Evolutionary conservation across 2,797 vertebrate genomes (phyloP).

Genomic region (Gastrophryne carolinensis): DNA sequence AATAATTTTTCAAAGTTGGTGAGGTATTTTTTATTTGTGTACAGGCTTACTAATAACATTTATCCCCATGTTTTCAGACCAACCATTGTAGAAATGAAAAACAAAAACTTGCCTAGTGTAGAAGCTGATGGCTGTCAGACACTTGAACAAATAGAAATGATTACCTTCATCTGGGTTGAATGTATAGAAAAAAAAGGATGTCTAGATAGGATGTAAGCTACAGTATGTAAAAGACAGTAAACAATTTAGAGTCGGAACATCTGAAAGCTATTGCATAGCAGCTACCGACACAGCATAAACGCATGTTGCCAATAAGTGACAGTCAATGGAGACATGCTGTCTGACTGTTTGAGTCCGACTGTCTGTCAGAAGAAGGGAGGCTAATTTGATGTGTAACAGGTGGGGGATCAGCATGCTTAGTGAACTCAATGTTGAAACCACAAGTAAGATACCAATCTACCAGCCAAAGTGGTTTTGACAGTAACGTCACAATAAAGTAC

Average conservation of each 20-base stretch:
- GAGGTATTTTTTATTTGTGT: no score
- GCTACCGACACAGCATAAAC: neutral
- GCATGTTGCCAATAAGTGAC: neutral
- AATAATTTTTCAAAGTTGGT: no score
- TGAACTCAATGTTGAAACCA: neutral
- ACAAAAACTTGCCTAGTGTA: no score
- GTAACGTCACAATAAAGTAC: neutral
- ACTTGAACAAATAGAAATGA: no score
- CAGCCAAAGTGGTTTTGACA: neutral
- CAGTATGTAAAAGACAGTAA: neutral
- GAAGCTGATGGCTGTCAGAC: no score
- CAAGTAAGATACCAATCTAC: constrained; percentile 6
- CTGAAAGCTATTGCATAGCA: neutral
- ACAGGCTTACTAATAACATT: no score
- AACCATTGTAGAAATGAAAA: no score
- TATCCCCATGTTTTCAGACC: no score
- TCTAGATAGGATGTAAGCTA: neutral
- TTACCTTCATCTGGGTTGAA: no score
- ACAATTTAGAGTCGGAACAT: neutral
- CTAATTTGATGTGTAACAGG: constrained; percentile 29
- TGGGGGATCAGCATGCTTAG: constrained; percentile 6
- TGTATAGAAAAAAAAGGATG: neutral
- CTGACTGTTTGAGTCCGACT: constrained; percentile 21
- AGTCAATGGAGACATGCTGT: constrained; percentile 16
- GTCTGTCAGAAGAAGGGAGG: constrained; percentile 1